These are phyloP conservation scores for Acanthornis magna DNA, from an alignment of 2,797 vertebrate species.

Conservation along the genomic window DNA sequence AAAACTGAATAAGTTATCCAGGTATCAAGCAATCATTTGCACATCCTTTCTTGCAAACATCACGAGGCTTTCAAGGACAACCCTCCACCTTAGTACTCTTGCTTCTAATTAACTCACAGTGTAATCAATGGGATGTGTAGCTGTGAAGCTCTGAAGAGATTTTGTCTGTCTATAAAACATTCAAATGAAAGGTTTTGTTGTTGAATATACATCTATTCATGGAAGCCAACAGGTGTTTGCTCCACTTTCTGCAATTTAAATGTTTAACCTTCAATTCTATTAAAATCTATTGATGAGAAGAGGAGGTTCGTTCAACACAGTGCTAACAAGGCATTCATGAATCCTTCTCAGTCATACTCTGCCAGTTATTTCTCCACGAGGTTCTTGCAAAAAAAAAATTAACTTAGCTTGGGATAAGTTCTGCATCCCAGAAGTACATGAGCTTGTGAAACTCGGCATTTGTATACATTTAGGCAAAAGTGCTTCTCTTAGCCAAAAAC, in stretches of 20 bases:
- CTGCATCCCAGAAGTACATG: not conserved
- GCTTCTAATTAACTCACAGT: not conserved
- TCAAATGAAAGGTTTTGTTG: not conserved
- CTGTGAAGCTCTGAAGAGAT: not conserved
- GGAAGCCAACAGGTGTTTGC: not conserved
- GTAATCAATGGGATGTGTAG: not conserved
- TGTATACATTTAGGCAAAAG: not conserved
- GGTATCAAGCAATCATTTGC: not conserved
- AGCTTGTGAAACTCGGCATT: not conserved
- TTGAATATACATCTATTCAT: not conserved
- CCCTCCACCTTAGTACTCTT: not conserved
- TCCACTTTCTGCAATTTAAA: not conserved
- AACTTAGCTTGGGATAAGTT: not conserved
- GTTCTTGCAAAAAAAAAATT: not conserved
- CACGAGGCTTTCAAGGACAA: not conserved
- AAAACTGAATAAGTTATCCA: not conserved
- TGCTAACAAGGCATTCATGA: not conserved
- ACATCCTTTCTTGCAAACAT: not conserved
- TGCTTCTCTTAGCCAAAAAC: not conserved
- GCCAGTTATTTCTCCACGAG: not conserved
- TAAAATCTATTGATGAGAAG: not conserved
- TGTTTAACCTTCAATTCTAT: not conserved
- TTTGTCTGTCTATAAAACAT: not conserved
- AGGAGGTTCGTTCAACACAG: not conserved
- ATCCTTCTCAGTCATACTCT: not conserved